Evolutionary conservation across 2,888 invertebrate genomes (phyloP).

Genomic region (Agonopterix alstromeriana): DNA sequence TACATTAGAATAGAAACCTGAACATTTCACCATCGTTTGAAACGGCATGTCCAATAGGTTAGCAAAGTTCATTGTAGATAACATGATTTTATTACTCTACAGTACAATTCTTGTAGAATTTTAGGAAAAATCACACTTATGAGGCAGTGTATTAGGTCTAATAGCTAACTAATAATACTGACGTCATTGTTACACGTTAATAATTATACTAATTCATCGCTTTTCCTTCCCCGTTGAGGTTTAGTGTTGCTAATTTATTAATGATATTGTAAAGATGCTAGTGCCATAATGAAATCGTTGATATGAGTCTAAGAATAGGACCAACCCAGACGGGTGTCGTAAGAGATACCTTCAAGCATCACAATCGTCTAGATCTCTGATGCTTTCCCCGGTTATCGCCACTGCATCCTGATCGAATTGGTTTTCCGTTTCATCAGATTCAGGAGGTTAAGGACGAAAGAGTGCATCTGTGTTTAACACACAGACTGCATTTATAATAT

Average conservation of each 20-base stretch:
- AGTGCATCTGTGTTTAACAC: too few relatives aligned
- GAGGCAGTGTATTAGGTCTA: conserved; percentile 1
- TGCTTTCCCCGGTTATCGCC: too few relatives aligned
- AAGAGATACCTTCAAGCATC: too few relatives aligned
- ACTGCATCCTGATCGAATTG: too few relatives aligned
- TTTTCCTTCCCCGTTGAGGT: background rate
- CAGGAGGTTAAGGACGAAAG: too few relatives aligned
- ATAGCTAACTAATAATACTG: conserved; percentile 1
- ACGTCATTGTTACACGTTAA: conserved; percentile 6
- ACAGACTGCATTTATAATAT: too few relatives aligned
- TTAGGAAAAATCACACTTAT: conserved; percentile 1
- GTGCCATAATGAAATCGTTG: too few relatives aligned
- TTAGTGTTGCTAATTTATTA: conserved; percentile 1
- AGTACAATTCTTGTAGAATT: background rate
- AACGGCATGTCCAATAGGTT: conserved; percentile 1
- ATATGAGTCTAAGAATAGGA: too few relatives aligned
- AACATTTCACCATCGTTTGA: background rate
- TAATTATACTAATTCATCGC: conserved; percentile 5
- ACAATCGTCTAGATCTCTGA: too few relatives aligned
- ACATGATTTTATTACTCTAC: background rate
- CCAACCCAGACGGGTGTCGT: too few relatives aligned
- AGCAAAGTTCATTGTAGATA: background rate
- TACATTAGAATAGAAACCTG: background rate
- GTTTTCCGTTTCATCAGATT: too few relatives aligned
- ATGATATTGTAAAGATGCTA: background rate